Percentiles rank a stretch among this genome's conserved stretches.
phyloP scores from a whole-genome alignment of 2,888 invertebrate species.

The Blomia tropicalis region DNA sequence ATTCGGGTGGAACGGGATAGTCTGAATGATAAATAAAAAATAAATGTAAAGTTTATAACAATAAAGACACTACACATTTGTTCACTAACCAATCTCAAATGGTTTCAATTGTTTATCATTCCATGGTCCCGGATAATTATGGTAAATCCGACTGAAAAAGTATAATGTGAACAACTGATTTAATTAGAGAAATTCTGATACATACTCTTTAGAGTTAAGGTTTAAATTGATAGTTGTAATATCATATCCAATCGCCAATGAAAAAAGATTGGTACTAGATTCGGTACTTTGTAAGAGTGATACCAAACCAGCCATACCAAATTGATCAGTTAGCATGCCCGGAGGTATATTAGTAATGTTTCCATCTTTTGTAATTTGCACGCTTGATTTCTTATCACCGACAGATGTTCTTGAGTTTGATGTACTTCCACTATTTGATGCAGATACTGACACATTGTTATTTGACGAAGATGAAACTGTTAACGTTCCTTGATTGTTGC shows the following conservation, averaged over 20 bases:
- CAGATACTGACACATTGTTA: not conserved
- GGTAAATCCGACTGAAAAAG: conserved; percentile 54
- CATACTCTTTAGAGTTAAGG: conserved; percentile 77
- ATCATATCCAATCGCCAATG: conserved; percentile 91
- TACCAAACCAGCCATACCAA: conserved; percentile 94
- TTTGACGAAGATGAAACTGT: not conserved
- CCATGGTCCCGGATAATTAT: conserved; percentile 97
- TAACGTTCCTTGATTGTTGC: not conserved
- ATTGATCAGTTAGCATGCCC: conserved; percentile 98
- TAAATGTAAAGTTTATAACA: conserved; percentile 15
- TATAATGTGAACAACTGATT: conserved; percentile 34
- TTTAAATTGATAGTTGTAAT: conserved; percentile 93
- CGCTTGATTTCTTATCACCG: conserved; percentile 44
- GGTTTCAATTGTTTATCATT: conserved; percentile 93
- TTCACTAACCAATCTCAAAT: conserved; percentile 59
- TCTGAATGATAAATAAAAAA: conserved; percentile 40
- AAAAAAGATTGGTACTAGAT: conserved; percentile 87
- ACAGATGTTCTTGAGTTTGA: not conserved
- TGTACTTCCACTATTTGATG: not conserved
- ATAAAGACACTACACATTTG: not conserved
- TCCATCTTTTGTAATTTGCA: conserved; percentile 87
- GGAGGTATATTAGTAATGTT: conserved; percentile 95
- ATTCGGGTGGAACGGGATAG: conserved; percentile 94
- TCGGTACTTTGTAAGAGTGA: conserved; percentile 96
- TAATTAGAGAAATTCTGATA: not conserved